Base-by-base conservation (phyloP, 2,113 vertebrate species). In the Cottus gobio region DNA sequence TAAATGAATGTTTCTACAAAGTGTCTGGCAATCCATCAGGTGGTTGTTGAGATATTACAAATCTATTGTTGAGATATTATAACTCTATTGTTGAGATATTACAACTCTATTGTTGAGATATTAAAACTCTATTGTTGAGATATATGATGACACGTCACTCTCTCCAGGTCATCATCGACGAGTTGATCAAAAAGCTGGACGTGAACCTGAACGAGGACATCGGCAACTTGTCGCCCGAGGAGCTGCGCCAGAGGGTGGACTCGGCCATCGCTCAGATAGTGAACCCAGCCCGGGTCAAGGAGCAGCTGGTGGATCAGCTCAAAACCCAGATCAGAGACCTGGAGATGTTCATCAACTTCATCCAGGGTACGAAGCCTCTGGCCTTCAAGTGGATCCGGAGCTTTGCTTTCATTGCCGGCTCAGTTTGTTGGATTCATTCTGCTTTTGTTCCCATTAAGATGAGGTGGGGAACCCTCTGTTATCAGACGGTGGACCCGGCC, bases 321-420 rank as follows among this genome's bases (percentile, higher is more conserved):
- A 99, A 99, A 87, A 99, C 98, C 0, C 98, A 99, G 93, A 99
- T 99, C 92, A 94, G 97, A 75, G 98, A 99, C 91, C 95, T 99
- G 0, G 98, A 99, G 93, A 99, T 99, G 98, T 99, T 99, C 91
- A 99, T 99, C 91, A 95, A 77, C 93, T 99, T 99, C 93, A 98
- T 99, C 83, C 98, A 99, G 91, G 98, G 98, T 99, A 75, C 24
- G 16, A 6, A 9, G 16, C 3, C 70, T n/a, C 37, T 7, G 9
- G 1, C 22, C 2, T 15, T 11, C 20, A 30, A 16, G 16, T 11
- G 46, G 36, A 66, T 7, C 7, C 16, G 1, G 0, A 9, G 28
- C 6, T 60, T 39, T 46, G 28, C 63, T 62, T 31, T 30, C 15
- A 63, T 52, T 1, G 39, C 1, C 13, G 30, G n/a, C n/a, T n/a